Evolutionary conservation across 2,888 invertebrate species (phyloP).

Genomic region (Dolichomitus sp.): DNA sequence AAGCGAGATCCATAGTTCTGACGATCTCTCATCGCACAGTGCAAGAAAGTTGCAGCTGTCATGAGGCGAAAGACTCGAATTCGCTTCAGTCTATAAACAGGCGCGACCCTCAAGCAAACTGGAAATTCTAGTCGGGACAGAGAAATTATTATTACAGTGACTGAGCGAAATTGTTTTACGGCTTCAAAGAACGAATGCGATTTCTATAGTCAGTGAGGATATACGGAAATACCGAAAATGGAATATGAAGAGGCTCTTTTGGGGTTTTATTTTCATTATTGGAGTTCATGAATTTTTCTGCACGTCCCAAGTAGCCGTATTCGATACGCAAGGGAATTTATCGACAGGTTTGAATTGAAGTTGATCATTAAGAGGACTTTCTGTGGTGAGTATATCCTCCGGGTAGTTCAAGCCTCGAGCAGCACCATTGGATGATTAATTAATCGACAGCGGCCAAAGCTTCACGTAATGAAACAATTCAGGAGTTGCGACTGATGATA

Average conservation of each 20-base stretch:
- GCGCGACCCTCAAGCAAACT: not conserved
- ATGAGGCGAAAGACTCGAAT: not conserved
- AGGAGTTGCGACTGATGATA: not conserved
- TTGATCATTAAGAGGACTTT: not conserved
- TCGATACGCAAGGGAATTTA: not conserved
- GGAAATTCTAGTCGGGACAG: constrained; percentile 1
- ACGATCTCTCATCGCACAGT: not conserved
- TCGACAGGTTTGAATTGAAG: not conserved
- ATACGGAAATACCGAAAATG: not conserved
- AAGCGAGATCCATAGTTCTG: not conserved
- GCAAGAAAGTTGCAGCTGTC: constrained; percentile 15
- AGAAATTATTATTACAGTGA: constrained; percentile 9
- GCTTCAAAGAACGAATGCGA: not conserved
- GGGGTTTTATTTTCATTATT: too few species aligned
- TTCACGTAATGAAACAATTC: constrained; percentile 4
- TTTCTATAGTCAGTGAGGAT: not conserved
- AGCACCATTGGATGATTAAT: constrained; percentile 10
- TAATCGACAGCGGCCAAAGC: not conserved
- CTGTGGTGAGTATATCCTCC: not conserved
- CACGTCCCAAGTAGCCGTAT: not conserved
- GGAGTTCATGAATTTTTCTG: too few species aligned
- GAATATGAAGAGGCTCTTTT: too few species aligned
- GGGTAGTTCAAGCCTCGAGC: not conserved
- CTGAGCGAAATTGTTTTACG: not conserved
- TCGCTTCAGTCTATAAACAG: not conserved